Evolutionary conservation across 2,888 invertebrate species (phyloP), one percentile per base, ranked within the genome.

Genomic region (Electrophaes corylata): DNA sequence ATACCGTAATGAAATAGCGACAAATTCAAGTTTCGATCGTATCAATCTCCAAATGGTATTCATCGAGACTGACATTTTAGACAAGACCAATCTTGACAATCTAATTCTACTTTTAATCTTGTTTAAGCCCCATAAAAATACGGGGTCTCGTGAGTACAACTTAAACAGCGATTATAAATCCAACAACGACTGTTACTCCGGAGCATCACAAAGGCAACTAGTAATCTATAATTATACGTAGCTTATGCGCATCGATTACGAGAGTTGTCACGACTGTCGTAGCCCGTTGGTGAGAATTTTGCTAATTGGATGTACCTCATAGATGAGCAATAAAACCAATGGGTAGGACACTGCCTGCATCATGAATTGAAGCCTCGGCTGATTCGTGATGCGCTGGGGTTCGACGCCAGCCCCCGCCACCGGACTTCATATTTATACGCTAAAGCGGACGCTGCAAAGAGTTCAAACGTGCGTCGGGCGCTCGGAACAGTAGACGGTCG

Each of bases 391-490:
- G 88, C 88, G 88, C 81, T 85, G 83, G 77, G 79, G 81, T 77
- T 81, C 82, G 84, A 81, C 83, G 85, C 83, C 84, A 73, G 78
- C 88, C 91, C 89, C 90, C 91, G 88, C 90, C 90, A 90, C 91
- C 78, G 87, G 86, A 76, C 84, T 81, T 88, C 88, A 90, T 91
- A 91, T 89, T 91, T 91, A 91, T 91, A 91, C 91, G 88, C 79
- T 87, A 88, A 88, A 80, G 90, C 89, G 80, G 86, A 79, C 87
- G 79, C 80, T 75, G 87, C 84, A 79, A 88, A 86, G 89, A 91
- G 91, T 91, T 91, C 91, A 91, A 91, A 91, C 90, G 91, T 86
- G 84, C 83, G 88, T 82, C 87, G 86, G 86, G 86, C 91, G 91
- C 82, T 85, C 88, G 76, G 82, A 81, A 89, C 90, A 88, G 89